Percentiles rank a stretch among this genome's conserved stretches.
These are phyloP conservation scores for Acinonyx jubatus DNA, from an alignment of 2,113 vertebrate genomes.

Conservation along the genomic window DNA sequence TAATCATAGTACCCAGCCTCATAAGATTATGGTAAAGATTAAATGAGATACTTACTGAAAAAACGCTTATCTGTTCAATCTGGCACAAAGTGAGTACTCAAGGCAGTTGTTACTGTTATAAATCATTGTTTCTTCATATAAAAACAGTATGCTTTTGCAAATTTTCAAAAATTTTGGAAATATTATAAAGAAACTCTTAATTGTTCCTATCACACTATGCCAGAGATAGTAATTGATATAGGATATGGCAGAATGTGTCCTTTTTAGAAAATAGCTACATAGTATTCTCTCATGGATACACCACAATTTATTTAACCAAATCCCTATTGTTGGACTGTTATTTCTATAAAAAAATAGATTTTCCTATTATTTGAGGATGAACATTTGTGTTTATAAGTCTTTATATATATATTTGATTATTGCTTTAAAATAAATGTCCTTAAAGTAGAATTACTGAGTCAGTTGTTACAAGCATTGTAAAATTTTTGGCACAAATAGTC, in stretches of 20 bases:
- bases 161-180: neutral
- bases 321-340: neutral
- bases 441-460: neutral
- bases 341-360: constrained; percentile 7
- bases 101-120: neutral
- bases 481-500: neutral
- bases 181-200: neutral
- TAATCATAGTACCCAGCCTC: neutral
- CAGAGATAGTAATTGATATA: neutral
- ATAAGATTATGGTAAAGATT: neutral
- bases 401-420: neutral
- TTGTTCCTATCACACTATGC: neutral
- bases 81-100: neutral
- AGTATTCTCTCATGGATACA: neutral
- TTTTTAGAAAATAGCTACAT: neutral
- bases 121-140: neutral
- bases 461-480: neutral
- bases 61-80: neutral
- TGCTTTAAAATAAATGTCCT: neutral
- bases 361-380: neutral
- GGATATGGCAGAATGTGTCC: neutral
- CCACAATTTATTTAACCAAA: neutral
- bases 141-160: constrained; percentile 15
- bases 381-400: neutral
- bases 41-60: neutral